Percentiles rank a stretch among this genome's conserved stretches.
phyloP scores from a whole-genome alignment of 1,140 invertebrate species.

The Dermatophagoides farinae region DNA sequence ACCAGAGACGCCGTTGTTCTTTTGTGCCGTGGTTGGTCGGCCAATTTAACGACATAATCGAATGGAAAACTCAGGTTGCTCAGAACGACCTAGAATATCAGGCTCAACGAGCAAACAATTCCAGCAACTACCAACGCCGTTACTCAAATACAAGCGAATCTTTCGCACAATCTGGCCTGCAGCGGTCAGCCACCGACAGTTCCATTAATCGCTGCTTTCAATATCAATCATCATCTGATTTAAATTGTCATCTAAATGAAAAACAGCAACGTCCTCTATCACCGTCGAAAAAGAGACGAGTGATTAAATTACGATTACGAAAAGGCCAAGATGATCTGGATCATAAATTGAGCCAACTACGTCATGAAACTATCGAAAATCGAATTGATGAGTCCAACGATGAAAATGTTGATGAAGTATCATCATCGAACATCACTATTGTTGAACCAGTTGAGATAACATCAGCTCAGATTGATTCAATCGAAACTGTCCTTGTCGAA shows the following conservation, averaged over 20 bases:
- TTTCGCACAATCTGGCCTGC: too few relatives aligned
- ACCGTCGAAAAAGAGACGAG: too few relatives aligned
- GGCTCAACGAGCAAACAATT: neutral
- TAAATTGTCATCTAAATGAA: too few relatives aligned
- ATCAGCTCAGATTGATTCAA: neutral
- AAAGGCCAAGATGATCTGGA: too few relatives aligned
- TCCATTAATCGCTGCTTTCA: too few relatives aligned
- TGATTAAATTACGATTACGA: too few relatives aligned
- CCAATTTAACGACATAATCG: conserved; percentile 5
- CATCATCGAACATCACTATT: neutral
- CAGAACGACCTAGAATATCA: neutral
- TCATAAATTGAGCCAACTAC: neutral
- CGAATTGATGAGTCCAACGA: neutral
- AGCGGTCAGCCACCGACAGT: too few relatives aligned
- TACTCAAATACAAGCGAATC: too few relatives aligned
- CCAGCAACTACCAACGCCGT: neutral
- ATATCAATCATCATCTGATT: too few relatives aligned
- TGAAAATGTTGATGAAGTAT: neutral
- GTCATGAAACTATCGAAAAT: neutral
- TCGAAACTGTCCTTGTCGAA: neutral
- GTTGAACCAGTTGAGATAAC: neutral
- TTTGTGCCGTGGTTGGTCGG: neutral
- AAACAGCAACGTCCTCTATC: too few relatives aligned
- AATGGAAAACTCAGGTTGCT: neutral
- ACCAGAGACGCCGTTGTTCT: neutral